Evolutionary conservation across 2,888 invertebrate genomes (phyloP), one percentile per base, ranked within the genome.

Genomic region (Pediacus dermestoides): DNA sequence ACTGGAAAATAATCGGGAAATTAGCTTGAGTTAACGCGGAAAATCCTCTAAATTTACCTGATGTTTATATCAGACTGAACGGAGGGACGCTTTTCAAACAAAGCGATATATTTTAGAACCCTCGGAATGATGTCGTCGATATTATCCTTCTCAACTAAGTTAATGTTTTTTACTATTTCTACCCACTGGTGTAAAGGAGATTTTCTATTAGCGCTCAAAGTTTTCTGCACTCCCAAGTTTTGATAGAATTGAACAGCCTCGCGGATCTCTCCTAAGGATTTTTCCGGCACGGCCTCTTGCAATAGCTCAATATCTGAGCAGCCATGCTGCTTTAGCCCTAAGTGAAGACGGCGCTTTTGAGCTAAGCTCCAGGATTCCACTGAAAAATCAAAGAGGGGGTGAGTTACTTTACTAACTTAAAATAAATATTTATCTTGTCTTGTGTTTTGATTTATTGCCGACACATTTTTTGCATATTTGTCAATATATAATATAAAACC

Each of bases 41-140:
- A 12, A n/a, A 6, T 10, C 6, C 14, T 30, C 9, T 23, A 9
- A 21, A 33, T 34, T 48, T 51, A 63, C 63, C 50, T 54, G 27
- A 64, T 46, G 46, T 58, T 50, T 3, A 61, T 49, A 27, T 46
- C 39, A n/a, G 42, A 35, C 6, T 42, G 38, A n/a, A 44, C 18
- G n/a, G n/a, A n/a, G 4, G 36, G 32, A 25, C 54, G 45, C 6
- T 58, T 51, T 45, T 64, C 66, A 46, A 57, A 67, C 13, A 64
- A 44, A 3, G 62, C 60, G 30, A 67, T 64, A 35, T 66, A 67
- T 41, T 66, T 66, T n/a, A 67, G 46, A 13, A 56, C 55, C 37
- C 63, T 57, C 6, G 64, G 52, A 15, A 65, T 43, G 43, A 54
- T 47, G 46, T 57, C 57, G 18, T 45, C 37, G 21, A 56, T 11